phyloP scores from a whole-genome alignment of 1,140 invertebrate species.

The Achatina immaculata region DNA sequence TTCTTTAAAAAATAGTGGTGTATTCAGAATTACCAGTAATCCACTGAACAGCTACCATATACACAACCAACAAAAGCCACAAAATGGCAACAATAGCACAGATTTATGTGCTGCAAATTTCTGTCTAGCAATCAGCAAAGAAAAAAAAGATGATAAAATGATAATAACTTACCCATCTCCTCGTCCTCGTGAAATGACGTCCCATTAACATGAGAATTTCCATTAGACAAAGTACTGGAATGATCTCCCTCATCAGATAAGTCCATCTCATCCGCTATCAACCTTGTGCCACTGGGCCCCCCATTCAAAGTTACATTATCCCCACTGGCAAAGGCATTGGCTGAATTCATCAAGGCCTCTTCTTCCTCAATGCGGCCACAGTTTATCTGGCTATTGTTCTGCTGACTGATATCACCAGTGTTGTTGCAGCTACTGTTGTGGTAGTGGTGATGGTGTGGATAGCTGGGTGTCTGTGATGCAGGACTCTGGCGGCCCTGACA shows the following conservation, averaged over 20 bases:
- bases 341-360: conserved; percentile 75
- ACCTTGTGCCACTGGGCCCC: conserved; percentile 40
- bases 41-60: no score
- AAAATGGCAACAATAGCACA: no score
- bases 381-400: conserved; percentile 7
- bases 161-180: conserved; percentile 68
- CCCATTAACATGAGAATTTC: conserved; percentile 78
- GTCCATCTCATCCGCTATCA: conserved; percentile 74
- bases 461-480: conserved; percentile 22
- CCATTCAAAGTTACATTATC: conserved; percentile 65
- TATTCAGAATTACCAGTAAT: no score
- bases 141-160: neutral
- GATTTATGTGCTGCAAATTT: no score
- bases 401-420: conserved; percentile 37
- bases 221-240: conserved; percentile 69
- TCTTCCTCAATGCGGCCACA: conserved; percentile 16
- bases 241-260: conserved; percentile 73
- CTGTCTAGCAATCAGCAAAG: neutral
- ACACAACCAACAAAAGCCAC: no score
- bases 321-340: conserved; percentile 74
- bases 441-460: conserved; percentile 24
- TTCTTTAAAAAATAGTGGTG: no score
- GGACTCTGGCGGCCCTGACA: conserved; percentile 33
- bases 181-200: conserved; percentile 69
- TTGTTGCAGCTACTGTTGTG: conserved; percentile 36